Evolutionary conservation across 2,888 invertebrate genomes (phyloP).

Genomic region (Cephonodes hylas): DNA sequence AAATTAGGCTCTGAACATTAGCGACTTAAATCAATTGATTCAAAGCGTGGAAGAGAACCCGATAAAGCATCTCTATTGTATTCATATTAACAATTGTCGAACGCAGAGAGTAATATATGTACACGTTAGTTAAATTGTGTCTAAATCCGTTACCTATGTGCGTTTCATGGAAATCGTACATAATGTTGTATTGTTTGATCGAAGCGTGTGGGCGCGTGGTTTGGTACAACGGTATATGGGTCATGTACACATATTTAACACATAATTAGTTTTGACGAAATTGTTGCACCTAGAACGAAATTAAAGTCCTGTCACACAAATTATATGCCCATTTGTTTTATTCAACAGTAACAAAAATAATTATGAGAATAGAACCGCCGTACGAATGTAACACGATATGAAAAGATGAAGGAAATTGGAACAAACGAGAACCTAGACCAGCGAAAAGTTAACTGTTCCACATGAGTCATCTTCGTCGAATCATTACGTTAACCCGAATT

Average conservation of each 20-base stretch:
- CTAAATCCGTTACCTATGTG: conserved; percentile 42
- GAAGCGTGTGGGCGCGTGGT: conserved; percentile 45
- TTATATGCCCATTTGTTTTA: conserved; percentile 31
- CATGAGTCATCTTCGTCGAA: conserved; percentile 62
- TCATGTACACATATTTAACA: conserved; percentile 32
- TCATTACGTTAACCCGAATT: conserved; percentile 61
- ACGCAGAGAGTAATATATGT: conserved; percentile 40
- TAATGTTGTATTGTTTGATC: conserved; percentile 58
- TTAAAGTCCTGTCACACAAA: conserved; percentile 28
- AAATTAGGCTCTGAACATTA: conserved; percentile 20
- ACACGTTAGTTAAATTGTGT: conserved; percentile 41
- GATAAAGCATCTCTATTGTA: conserved; percentile 62
- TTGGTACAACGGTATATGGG: conserved; percentile 40
- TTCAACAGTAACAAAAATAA: conserved; percentile 42
- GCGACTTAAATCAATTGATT: conserved; percentile 41
- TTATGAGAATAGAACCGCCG: conserved; percentile 53
- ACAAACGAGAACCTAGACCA: conserved; percentile 57
- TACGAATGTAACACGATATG: conserved; percentile 61
- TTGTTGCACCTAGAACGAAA: conserved; percentile 25
- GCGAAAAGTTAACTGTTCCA: conserved; percentile 51
- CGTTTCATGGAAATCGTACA: conserved; percentile 41
- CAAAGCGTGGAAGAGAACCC: conserved; percentile 34
- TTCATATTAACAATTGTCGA: conserved; percentile 57
- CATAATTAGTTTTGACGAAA: conserved; percentile 13
- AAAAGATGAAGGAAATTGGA: conserved; percentile 71